phyloP scores from a whole-genome alignment of 2,113 vertebrate genomes.

The Odobenus rosmarus region DNA sequence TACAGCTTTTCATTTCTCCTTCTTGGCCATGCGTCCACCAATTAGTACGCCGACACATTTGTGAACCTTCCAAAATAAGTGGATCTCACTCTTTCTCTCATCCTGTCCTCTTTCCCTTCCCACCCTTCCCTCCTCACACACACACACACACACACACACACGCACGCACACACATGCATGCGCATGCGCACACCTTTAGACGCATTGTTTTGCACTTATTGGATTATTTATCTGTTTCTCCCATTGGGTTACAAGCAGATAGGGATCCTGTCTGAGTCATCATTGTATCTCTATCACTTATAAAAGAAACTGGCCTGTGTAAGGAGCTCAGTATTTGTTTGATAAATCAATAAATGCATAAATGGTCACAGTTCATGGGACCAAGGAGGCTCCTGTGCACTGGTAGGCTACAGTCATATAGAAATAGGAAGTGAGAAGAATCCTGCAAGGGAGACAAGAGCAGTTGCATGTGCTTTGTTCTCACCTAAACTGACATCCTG shows the following conservation, averaged over 20 bases:
- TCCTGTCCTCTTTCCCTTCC: too few species aligned
- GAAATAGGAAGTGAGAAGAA: background rate
- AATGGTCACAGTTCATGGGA: background rate
- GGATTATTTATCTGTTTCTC: background rate
- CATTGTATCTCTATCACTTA: background rate
- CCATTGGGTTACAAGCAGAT: background rate
- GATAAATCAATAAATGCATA: background rate
- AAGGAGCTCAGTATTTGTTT: background rate
- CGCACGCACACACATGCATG: background rate
- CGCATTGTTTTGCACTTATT: background rate
- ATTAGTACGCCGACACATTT: background rate
- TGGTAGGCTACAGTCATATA: background rate
- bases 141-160: background rate
- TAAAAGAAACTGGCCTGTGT: background rate
- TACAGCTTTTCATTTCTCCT: background rate
- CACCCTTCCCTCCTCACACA: accelerated
- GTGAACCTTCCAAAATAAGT: background rate
- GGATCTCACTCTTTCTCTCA: background rate
- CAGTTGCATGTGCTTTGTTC: background rate
- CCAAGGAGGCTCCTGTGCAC: background rate
- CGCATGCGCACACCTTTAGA: background rate
- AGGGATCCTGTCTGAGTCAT: background rate
- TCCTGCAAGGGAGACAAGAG: background rate
- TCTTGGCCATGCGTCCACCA: background rate
- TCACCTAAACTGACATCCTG: background rate